Base-by-base conservation (phyloP, 1,140 invertebrate genomes). In the Liolophura sinensis region DNA sequence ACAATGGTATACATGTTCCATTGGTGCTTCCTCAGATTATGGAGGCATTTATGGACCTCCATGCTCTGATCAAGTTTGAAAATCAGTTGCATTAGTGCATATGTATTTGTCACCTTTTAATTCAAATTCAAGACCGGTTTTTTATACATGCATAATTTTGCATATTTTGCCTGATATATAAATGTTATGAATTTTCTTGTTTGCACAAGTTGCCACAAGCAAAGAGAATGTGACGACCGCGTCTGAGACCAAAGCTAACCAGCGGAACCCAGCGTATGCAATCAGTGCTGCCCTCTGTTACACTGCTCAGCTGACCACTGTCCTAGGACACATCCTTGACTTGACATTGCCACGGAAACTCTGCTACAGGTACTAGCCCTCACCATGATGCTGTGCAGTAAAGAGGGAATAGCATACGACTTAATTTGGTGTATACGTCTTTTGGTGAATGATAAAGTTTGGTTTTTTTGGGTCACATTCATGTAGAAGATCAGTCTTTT, bases 221-320 rank as follows among this genome's bases (percentile, higher is more conserved):
- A 51, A 62, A 50, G 75, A 76, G 61, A 76, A 73, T 64, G 89
- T 90, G 73, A 87, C 87, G 69, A 87, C 89, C 1, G 70, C 76
- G 18, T 87, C 88, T 62, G 86, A 87, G 49, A 83, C 69, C 46
- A 73, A 72, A 49, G 65, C 64, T 31, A 73, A 67, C 62, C 73
- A 86, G 86, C 40, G 87, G 87, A 90, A 92, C 83, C 88, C 89
- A 55, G 90, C 89, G 15, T 91, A 91, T 78, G 89, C 89, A 64
- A 92, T 93, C 59, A 89, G 88, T 78, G 92, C 92, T 49, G 93
- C 91, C 56, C 87, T 95, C 46, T 90, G 90, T 57, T 93, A 93
- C 79, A 90, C 90, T 20, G 90, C 92, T 63, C 93, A 96, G 86
- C 85, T 95, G 67, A 87, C 92, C n/a, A 89, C 90, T 78, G 86